Base-by-base conservation (phyloP, 2,113 vertebrate genomes). In the Saccopteryx bilineata region DNA sequence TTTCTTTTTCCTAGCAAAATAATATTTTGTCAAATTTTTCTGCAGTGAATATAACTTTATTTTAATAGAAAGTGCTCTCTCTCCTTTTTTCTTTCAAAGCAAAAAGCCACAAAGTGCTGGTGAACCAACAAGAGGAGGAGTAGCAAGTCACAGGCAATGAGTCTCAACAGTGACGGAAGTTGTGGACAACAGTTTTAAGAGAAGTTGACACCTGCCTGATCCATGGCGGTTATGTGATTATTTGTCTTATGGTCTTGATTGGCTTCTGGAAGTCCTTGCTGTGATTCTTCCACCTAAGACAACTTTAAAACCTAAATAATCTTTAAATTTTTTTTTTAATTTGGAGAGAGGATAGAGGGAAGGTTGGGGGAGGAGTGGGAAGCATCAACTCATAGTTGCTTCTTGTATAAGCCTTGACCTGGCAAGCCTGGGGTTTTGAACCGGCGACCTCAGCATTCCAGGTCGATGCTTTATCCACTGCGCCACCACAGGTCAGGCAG, bases 1-100 rank as follows among this genome's bases (percentile, higher is more conserved):
- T 65, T 78, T 80, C 26, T 91, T 93, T 81, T 78, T 75, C 23
- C 39, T 75, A 12, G 24, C 54, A 66, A 96, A 94, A 33, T n/a
- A 93, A 31, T 54, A 87, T 58, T 84, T 90, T 26, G 14, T 86
- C 52, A 81, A 52, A 56, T 8, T 33, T 85, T 87, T 71, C 66
- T 87, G 10, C 26, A 63, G 11, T 84, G n/a, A 69, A 23, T 56
- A 17, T 26, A 80, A 92, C 26, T 86, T 65, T 95, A 28, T 80
- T 90, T 86, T 13, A 81, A 76, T 13, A 48, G 54, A 61, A 71
- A 81, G 48, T 13, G 24, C 33, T 46, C 12, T 66, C 46, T 76
- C n/a, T 69, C 9, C 39, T 39, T 39, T 39, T 78, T 23, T 14
- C 24, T 50, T 7, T 46, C 2, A 79, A 91, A 83, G 75, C 66